Conservation (phyloP, 2,888 invertebrate genomes). For the Adelognathus sp. region DNA sequence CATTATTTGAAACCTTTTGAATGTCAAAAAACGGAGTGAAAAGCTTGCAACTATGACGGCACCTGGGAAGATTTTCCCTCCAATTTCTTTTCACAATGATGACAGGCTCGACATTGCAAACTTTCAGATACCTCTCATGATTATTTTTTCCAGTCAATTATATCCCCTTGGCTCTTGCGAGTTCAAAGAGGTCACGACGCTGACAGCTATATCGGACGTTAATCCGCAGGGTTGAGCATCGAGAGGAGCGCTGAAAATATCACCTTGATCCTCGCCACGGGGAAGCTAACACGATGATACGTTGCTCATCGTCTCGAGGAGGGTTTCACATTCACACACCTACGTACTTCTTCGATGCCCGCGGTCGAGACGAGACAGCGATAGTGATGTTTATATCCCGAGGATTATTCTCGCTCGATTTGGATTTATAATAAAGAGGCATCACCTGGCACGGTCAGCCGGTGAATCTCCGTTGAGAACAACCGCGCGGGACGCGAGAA, state of each 20-base stretch:
- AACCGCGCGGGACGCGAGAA: slow-evolving; percentile 8
- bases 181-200: slow-evolving; percentile 43
- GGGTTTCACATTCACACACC: background rate
- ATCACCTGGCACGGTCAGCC: slow-evolving; percentile 59
- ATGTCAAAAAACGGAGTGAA: no score
- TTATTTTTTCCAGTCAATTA: slow-evolving; percentile 35
- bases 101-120: background rate
- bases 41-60: no score
- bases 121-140: background rate
- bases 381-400: slow-evolving; percentile 71
- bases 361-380: slow-evolving; percentile 22
- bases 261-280: slow-evolving; percentile 37
- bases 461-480: slow-evolving; percentile 46
- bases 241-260: slow-evolving; percentile 43
- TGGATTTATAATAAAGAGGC: slow-evolving; percentile 78
- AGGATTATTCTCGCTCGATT: slow-evolving; percentile 73
- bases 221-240: slow-evolving; percentile 19
- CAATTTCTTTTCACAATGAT: no score
- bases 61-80: background rate
- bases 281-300: slow-evolving; percentile 47
- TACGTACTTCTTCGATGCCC: slow-evolving; percentile 32
- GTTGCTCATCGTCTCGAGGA: background rate
- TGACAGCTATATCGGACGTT: slow-evolving; percentile 52
- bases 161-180: background rate
- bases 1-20: no score